Conservation (phyloP, 2,113 vertebrate genomes). For the Odontophorus gujanensis region DNA sequence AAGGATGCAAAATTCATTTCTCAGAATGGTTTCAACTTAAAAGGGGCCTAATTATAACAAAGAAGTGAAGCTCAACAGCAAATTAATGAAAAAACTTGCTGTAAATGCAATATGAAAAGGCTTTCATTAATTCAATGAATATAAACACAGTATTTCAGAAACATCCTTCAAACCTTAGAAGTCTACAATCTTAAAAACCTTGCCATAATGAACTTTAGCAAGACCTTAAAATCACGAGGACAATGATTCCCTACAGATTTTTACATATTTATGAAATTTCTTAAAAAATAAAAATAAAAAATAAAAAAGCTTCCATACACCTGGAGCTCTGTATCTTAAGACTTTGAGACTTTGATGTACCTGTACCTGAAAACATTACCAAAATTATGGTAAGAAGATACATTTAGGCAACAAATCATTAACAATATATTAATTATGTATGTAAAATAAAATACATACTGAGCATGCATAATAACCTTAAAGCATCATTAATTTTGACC, state of each 20-base stretch:
- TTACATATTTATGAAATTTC: rapidly evolving
- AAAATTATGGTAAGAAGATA: neutral
- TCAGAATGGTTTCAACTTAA: neutral
- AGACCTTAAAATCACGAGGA: neutral
- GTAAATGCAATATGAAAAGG: conserved; percentile 38
- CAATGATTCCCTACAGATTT: neutral
- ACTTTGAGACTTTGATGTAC: neutral
- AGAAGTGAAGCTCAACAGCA: neutral
- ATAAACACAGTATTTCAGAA: conserved; percentile 3
- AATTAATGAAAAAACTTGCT: conserved; percentile 4
- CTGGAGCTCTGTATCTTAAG: neutral
- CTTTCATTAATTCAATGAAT: neutral
- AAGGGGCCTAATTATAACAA: neutral
- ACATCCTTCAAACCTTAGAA: neutral
- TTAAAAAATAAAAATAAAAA: neutral
- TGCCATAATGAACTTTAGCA: neutral
- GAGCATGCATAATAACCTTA: neutral
- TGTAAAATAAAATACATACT: neutral
- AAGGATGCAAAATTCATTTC: neutral
- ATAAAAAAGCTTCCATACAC: neutral
- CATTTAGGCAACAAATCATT: neutral
- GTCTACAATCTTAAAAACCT: neutral
- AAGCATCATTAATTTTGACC: neutral
- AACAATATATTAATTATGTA: neutral
- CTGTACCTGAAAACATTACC: neutral